These are phyloP conservation scores for Solenopsis fugax DNA, from an alignment of 1,140 invertebrate genomes.

Conservation along the genomic window DNA sequence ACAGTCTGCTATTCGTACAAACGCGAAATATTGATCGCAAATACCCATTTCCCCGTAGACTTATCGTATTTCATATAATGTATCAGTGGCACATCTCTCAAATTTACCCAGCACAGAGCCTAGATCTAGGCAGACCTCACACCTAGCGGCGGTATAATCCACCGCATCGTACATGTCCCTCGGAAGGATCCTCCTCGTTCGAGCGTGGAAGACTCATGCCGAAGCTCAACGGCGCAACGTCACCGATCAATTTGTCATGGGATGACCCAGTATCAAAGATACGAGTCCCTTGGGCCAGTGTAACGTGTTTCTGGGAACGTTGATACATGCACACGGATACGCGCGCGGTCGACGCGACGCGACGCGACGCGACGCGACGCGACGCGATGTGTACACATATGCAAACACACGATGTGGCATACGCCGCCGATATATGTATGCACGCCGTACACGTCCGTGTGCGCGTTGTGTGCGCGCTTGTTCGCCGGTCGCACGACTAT, in stretches of 20 bases:
- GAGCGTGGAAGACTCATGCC: conserved; percentile 52
- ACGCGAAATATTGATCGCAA: neutral
- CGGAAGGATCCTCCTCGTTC: conserved; percentile 52
- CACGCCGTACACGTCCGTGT: neutral
- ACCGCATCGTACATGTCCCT: conserved; percentile 36
- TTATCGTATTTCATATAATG: conserved; percentile 10
- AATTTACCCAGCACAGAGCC: conserved; percentile 23
- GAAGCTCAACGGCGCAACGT: conserved; percentile 62
- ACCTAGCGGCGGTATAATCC: conserved; percentile 43
- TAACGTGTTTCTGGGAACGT: conserved; percentile 71
- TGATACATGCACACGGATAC: conserved; percentile 24
- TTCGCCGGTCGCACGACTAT: conserved; percentile 58
- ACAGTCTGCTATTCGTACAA: neutral
- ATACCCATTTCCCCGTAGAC: neutral
- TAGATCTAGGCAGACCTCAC: conserved; percentile 13
- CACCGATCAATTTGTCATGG: conserved; percentile 78
- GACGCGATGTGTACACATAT: conserved; percentile 22
- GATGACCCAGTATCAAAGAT: conserved; percentile 76
- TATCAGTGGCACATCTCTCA: conserved; percentile 10
- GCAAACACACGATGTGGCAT: conserved; percentile 33
- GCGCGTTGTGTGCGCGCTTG: neutral
- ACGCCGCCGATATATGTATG: conserved; percentile 12
- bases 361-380: neutral
- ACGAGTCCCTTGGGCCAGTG: conserved; percentile 67
- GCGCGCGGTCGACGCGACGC: conserved; percentile 2